These are phyloP conservation scores for Temnothorax rugatulus DNA, from an alignment of 2,888 invertebrate species.

Conservation along the genomic window DNA sequence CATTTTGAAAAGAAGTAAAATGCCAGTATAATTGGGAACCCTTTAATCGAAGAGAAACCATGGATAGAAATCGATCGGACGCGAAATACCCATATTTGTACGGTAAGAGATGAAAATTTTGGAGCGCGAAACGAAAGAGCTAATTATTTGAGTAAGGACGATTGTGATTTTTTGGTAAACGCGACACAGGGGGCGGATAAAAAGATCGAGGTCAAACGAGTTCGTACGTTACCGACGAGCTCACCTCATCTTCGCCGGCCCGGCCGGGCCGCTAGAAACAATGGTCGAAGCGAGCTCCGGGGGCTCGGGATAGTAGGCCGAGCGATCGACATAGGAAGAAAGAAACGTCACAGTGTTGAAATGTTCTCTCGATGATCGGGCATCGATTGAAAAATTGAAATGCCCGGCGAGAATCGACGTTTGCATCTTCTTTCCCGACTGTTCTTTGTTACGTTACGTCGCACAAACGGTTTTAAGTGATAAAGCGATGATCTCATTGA, in stretches of 20 bases:
- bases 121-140: not conserved
- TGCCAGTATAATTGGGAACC: too few species aligned
- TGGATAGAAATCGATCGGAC: too few species aligned
- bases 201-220: conserved; percentile 33
- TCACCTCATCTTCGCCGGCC: conserved; percentile 24
- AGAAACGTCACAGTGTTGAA: not conserved
- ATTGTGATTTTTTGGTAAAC: not conserved
- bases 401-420: not conserved
- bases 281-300: conserved; percentile 3
- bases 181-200: not conserved
- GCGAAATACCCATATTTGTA: too few species aligned
- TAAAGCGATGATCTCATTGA: conserved; percentile 33
- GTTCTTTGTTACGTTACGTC: conserved; percentile 34
- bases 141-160: not conserved
- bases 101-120: too few species aligned
- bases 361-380: not conserved
- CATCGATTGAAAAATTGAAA: conserved; percentile 1
- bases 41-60: too few species aligned
- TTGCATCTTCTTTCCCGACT: not conserved
- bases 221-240: conserved; percentile 25
- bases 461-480: conserved; percentile 1
- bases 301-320: not conserved
- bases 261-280: conserved; percentile 20
- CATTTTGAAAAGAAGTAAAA: too few species aligned
- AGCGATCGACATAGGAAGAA: not conserved